Conservation (phyloP, 1,140 invertebrate species). For the Bombyx mandarina region DNA sequence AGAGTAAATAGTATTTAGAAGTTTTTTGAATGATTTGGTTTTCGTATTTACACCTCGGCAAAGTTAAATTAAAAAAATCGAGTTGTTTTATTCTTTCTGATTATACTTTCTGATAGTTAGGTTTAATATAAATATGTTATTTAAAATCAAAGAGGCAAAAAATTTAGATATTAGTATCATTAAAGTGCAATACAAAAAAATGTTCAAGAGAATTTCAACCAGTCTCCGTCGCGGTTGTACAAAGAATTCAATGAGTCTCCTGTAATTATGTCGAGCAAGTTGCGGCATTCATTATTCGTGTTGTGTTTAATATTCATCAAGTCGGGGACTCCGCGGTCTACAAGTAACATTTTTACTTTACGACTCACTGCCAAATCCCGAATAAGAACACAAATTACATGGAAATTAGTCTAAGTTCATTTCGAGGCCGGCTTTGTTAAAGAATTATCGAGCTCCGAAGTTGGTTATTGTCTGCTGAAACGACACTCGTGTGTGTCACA, state of each 20-base stretch:
- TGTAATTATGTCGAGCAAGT: constrained; percentile 45
- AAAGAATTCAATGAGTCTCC: constrained; percentile 47
- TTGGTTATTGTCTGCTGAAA: constrained; percentile 16
- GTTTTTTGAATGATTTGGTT: no score
- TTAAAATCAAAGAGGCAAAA: no score
- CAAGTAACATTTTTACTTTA: constrained; percentile 35
- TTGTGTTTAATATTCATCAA: constrained; percentile 52
- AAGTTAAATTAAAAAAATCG: no score
- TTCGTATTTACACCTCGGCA: no score
- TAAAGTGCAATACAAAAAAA: no score
- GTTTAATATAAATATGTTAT: no score
- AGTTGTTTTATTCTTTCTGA: no score
- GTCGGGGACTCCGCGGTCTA: constrained; percentile 16
- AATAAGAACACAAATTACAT: constrained; percentile 32
- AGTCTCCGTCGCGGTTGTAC: background rate
- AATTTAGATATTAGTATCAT: no score
- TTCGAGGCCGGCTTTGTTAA: constrained; percentile 15
- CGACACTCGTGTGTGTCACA: background rate
- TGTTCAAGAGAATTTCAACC: no score
- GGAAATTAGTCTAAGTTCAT: constrained; percentile 35
- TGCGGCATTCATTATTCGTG: constrained; percentile 36
- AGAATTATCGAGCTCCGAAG: constrained; percentile 14
- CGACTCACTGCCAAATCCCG: constrained; percentile 20
- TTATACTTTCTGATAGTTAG: no score
- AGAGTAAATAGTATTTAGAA: no score